Evolutionary conservation across 2,113 vertebrate species (phyloP).

Genomic region (Hypomesus transpacificus): DNA sequence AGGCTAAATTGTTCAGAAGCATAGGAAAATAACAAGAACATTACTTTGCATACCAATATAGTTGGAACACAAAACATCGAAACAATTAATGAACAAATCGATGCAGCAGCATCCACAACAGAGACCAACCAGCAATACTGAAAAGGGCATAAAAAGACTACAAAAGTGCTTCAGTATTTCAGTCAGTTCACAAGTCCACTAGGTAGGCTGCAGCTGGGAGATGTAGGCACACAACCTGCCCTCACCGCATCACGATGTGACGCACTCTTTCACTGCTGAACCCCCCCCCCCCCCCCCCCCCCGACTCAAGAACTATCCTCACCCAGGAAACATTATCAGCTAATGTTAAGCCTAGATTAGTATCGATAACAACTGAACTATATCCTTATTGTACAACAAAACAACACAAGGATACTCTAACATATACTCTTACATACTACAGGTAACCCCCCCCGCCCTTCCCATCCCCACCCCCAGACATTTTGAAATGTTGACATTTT

Average conservation of each 20-base stretch:
- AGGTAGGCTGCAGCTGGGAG: constrained; percentile 53
- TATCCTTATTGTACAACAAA: constrained; percentile 37
- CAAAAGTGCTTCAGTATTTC: constrained; percentile 69
- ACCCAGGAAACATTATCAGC: constrained; percentile 26
- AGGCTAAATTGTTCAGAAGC: constrained; percentile 62
- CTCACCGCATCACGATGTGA: not conserved
- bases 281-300: too few species aligned
- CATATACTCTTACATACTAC: constrained; percentile 10
- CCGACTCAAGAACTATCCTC: not conserved
- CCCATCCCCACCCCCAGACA: not conserved
- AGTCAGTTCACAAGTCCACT: constrained; percentile 36
- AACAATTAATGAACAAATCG: constrained; percentile 43
- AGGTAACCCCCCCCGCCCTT: constrained; percentile 2
- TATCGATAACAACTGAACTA: constrained; percentile 33
- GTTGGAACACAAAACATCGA: constrained; percentile 50
- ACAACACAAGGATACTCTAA: constrained; percentile 19
- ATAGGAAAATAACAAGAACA: constrained; percentile 27
- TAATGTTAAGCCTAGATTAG: constrained; percentile 24
- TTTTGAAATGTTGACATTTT: constrained; percentile 3
- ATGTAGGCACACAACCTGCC: constrained; percentile 17
- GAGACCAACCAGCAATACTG: constrained; percentile 55
- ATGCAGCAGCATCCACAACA: constrained; percentile 40
- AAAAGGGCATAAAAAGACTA: constrained; percentile 45
- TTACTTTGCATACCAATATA: constrained; percentile 58
- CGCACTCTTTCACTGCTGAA: constrained; percentile 10